These are phyloP conservation scores for Drosophila neocordata DNA, from an alignment of 1,140 invertebrate genomes.

Conservation along the genomic window DNA sequence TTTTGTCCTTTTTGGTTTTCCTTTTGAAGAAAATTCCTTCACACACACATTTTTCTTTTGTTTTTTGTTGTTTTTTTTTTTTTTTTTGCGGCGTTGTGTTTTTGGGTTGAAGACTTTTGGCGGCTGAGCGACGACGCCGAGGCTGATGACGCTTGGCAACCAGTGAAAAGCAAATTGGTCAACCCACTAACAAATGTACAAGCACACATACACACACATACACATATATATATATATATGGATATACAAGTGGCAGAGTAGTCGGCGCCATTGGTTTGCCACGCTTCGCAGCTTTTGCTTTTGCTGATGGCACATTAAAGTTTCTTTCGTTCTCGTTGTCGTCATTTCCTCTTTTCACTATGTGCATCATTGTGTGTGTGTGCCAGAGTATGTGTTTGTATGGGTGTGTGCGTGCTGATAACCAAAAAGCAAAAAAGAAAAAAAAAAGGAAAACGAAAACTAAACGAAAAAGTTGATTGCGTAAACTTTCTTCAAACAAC, in stretches of 20 bases:
- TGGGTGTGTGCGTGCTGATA: slow-evolving; percentile 29
- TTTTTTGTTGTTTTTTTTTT: neutral
- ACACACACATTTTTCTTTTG: neutral
- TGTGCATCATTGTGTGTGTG: neutral
- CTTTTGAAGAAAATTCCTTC: neutral
- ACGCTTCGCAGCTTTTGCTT: slow-evolving; percentile 58
- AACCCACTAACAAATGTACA: slow-evolving; percentile 23
- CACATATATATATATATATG: slow-evolving; percentile 6
- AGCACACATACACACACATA: slow-evolving; percentile 3
- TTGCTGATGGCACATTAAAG: slow-evolving; percentile 66
- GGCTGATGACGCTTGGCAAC: slow-evolving; percentile 3
- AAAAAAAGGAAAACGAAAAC: slow-evolving; percentile 28
- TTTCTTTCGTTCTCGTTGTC: slow-evolving; percentile 53
- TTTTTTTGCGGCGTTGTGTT: slow-evolving; percentile 9
- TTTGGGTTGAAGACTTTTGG: slow-evolving; percentile 1
- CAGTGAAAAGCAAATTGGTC: slow-evolving; percentile 10
- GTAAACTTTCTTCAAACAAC: slow-evolving; percentile 55
- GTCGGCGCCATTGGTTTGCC: slow-evolving; percentile 68
- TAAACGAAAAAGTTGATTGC: slow-evolving; percentile 60
- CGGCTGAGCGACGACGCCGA: neutral
- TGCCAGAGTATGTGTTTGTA: slow-evolving; percentile 13
- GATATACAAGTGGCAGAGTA: slow-evolving; percentile 38
- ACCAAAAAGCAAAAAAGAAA: slow-evolving; percentile 34
- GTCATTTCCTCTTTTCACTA: slow-evolving; percentile 13
- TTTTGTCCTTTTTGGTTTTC: neutral